Evolutionary conservation across 1,140 invertebrate genomes (phyloP).

Genomic region (Popillia japonica): DNA sequence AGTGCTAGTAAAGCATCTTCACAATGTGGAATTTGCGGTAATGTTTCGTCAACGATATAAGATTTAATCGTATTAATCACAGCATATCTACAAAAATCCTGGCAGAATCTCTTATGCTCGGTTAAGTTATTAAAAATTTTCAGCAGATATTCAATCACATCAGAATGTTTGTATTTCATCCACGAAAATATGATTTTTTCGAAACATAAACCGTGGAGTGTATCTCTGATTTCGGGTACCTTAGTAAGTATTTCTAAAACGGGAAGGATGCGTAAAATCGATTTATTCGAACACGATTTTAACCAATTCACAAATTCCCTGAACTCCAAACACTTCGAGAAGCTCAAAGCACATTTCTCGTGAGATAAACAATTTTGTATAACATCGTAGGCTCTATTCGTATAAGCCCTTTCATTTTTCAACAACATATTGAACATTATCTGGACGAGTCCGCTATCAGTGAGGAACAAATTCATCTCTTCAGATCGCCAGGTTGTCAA

Average conservation of each 20-base stretch:
- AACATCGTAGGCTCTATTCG: background rate
- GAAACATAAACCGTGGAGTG: background rate
- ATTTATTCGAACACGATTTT: background rate
- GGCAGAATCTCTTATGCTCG: background rate
- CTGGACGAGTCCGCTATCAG: background rate
- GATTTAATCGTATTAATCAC: background rate
- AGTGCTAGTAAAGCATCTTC: background rate
- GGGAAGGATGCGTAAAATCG: background rate
- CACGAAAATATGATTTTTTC: background rate
- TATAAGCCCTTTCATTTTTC: background rate
- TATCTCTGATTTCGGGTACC: background rate
- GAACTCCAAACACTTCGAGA: background rate
- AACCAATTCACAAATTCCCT: background rate
- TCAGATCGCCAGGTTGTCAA: background rate
- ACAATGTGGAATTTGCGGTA: background rate
- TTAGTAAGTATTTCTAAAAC: background rate
- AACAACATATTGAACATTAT: background rate
- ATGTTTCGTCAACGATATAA: background rate
- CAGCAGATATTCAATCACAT: background rate
- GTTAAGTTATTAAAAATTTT: slow-evolving; percentile 21
- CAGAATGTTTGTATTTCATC: background rate
- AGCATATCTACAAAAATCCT: background rate
- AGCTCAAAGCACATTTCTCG: background rate
- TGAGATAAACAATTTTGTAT: slow-evolving; percentile 24
- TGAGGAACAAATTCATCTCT: background rate